phyloP scores from a whole-genome alignment of 2,797 vertebrate genomes.

The Hydrocynus forskahlii region DNA sequence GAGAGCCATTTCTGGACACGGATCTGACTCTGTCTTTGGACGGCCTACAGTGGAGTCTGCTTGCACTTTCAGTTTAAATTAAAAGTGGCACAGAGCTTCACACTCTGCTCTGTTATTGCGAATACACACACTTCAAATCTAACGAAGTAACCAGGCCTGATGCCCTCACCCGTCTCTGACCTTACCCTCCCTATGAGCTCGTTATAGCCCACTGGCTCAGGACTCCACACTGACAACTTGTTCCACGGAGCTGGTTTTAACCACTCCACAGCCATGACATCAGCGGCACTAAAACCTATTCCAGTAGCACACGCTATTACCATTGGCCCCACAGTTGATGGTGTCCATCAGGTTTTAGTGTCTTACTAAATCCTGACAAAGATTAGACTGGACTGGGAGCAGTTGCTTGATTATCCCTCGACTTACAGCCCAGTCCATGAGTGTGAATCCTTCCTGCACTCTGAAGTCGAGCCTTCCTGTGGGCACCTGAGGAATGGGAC shows the following conservation, averaged over 20 bases:
- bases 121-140: background rate
- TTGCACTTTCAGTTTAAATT: background rate
- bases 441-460: background rate
- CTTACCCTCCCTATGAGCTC: conserved; percentile 14
- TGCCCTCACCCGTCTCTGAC: background rate
- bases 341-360: background rate
- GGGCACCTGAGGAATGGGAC: background rate
- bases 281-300: conserved; percentile 31
- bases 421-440: background rate
- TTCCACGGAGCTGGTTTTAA: conserved; percentile 33
- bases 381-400: background rate
- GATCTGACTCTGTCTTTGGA: background rate
- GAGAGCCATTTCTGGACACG: background rate
- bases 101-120: background rate
- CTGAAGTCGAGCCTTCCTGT: background rate
- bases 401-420: background rate
- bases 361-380: background rate
- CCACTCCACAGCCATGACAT: conserved; percentile 30
- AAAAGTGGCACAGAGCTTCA: background rate
- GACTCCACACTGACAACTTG: conserved; percentile 18
- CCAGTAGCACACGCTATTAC: conserved; percentile 3
- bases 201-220: background rate
- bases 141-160: conserved; percentile 5
- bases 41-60: background rate
- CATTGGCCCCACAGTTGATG: conserved; percentile 6